Evolutionary conservation across 2,888 invertebrate genomes (phyloP), one percentile per base, ranked within the genome.

Genomic region (Abrostola triplasia): DNA sequence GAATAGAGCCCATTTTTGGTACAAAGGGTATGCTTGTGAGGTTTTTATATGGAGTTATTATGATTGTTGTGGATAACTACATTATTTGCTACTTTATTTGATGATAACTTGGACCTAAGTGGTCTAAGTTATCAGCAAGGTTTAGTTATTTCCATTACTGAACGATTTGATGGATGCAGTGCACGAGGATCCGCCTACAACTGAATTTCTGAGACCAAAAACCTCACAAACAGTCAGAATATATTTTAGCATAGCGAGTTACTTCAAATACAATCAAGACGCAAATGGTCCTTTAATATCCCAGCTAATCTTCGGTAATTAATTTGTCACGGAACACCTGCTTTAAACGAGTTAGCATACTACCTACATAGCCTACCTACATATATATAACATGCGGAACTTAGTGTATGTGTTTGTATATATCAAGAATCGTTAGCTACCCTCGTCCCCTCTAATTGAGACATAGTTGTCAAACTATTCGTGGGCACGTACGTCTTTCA

Each of bases 381-480:
- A 47, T 13, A 49, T 36, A 53, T 53, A 53, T 42, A 54, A 53
- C 51, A 37, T 40, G 41, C 12, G 12, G 24, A 54, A 71, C 53
- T 48, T 51, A 35, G 36, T 37, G 8, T 36, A 9, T 36, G 5
- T 13, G 9, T 12, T 36, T 64, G 36, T 40, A 36, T 54, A 36
- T 47, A 36, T 58, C 57, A 64, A 44, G 66, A 66, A 77, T 73
- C 70, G 61, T 66, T 70, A 69, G 63, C 59, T 11, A 36, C 50
- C 12, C 41, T 54, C 42, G 49, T 54, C 59, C 49, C 35, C 60
- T 54, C 61, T 77, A 73, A 66, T 66, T 66, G 57, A 77, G 61
- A 59, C 61, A 64, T 77, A 70, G 77, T 77, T 74, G 60, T 60
- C 59, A 60, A 76, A 77, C 73, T 74, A 74, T 76, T 74, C 73